These are phyloP conservation scores for Drosophila trapezifrons DNA, from an alignment of 1,140 invertebrate genomes.

Conservation along the genomic window DNA sequence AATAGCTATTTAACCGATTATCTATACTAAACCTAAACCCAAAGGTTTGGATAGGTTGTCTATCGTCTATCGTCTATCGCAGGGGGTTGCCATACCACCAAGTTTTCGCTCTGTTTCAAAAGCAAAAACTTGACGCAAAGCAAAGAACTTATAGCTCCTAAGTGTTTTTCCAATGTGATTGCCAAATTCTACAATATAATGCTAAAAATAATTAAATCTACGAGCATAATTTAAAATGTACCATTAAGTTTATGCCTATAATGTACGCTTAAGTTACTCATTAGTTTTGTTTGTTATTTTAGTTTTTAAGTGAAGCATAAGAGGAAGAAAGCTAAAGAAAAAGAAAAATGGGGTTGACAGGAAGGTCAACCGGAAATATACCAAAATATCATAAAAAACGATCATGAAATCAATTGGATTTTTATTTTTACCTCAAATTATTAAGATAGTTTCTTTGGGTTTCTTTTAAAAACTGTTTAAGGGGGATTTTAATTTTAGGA, in stretches of 20 bases:
- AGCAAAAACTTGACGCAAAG: conserved; percentile 57
- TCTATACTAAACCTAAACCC: conserved; percentile 14
- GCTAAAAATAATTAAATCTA: conserved; percentile 33
- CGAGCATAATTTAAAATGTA: conserved; percentile 67
- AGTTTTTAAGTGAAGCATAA: conserved; percentile 64
- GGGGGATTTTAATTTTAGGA: background rate
- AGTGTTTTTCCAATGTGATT: conserved; percentile 83
- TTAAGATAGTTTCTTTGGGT: background rate
- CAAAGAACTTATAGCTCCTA: conserved; percentile 79
- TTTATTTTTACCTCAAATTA: conserved; percentile 34
- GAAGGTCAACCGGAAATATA: conserved; percentile 54
- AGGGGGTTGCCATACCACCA: conserved; percentile 43
- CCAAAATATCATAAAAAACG: conserved; percentile 64
- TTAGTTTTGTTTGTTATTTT: conserved; percentile 82
- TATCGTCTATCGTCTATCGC: conserved; percentile 7
- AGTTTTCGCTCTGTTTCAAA: conserved; percentile 49
- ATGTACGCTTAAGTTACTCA: conserved; percentile 44
- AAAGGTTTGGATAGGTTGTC: conserved; percentile 19
- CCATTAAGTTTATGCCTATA: conserved; percentile 22
- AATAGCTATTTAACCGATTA: conserved; percentile 61
- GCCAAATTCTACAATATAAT: conserved; percentile 78
- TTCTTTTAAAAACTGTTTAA: background rate
- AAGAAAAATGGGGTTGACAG: conserved; percentile 13
- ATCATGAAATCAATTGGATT: conserved; percentile 41
- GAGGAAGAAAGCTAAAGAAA: conserved; percentile 22